A percentile compares a stretch with the other conserved stretches of the same genome.
phyloP scores from a whole-genome alignment of 2,888 invertebrate genomes.

The Willowsia nigromaculata region DNA sequence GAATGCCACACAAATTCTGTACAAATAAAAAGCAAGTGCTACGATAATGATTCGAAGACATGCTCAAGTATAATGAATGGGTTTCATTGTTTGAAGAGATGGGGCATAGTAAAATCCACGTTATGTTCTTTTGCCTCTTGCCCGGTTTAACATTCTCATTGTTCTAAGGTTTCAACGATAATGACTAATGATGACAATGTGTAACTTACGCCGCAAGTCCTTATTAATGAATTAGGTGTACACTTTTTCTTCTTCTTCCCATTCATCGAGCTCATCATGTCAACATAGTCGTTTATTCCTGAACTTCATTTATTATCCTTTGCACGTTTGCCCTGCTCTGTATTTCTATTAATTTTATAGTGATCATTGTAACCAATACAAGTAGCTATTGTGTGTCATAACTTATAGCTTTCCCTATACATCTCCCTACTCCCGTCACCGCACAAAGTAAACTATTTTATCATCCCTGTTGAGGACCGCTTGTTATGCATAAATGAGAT shows the following conservation, averaged over 20 bases:
- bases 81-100: constrained; percentile 1
- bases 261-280: constrained; percentile 19
- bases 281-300: constrained; percentile 25
- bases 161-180: background rate
- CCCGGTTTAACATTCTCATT: background rate
- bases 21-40: background rate
- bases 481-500: background rate
- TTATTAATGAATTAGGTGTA: constrained; percentile 23
- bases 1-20: background rate
- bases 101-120: background rate
- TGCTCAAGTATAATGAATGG: constrained; percentile 36
- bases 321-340: background rate
- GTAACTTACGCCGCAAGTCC: background rate
- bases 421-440: too few species aligned
- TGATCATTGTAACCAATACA: background rate
- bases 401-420: too few species aligned
- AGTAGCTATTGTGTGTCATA: too few species aligned
- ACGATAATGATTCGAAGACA: constrained; percentile 31
- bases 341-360: background rate
- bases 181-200: constrained; percentile 31
- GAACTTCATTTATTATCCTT: constrained; percentile 48
- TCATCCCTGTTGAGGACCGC: background rate
- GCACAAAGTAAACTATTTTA: too few species aligned
- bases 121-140: constrained; percentile 3
- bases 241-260: background rate